Evolutionary conservation across 2,797 vertebrate species (phyloP), one percentile per base, ranked within the genome.

Genomic region (Vultur gryphus): DNA sequence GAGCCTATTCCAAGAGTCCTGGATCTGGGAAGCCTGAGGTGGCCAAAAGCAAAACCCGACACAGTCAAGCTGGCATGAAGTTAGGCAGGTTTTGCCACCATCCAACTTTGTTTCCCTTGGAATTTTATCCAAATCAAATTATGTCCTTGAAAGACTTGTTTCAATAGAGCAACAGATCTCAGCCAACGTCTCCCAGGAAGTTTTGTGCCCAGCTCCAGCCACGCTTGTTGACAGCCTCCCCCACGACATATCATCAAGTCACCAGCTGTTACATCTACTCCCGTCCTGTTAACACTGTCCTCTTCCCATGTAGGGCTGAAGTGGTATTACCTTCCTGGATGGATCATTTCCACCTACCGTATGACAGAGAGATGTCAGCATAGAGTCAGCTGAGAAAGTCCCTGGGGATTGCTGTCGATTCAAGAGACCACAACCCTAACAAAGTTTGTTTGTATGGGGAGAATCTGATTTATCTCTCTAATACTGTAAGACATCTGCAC

Each of bases 211-310:
- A 51, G 17, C 21, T 87, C 39, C 54, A 93, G 59, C 37, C 64
- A 64, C 0, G 0, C 16, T 67, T 48, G 23, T 18, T 84, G 66
- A 76, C 58, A 89, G 26, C 54, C 37, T 79, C n/a, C 55, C 26
- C 62, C 20, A 11, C 29, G 49, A 57, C 54, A 23, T 37, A 49
- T 37, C 72, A 76, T 23, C 70, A 31, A 75, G 33, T 52, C 52
- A 62, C 39, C 69, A 84, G 39, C 76, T 90, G 35, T 88, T 83
- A 87, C 65, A 70, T 83, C 76, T 82, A 62, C 59, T 69, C 64
- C 85, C 55, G 48, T 83, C 83, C 76, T 83, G 33, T 88, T 83
- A 77, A 87, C 51, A 48, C 18, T 8, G 46, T 28, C 23, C 26
- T 65, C 28, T 72, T 84, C 58, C 86, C 44, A 33, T 17, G 7